Base-by-base conservation (phyloP, 2,888 invertebrate species). In the Schizaphis graminum region DNA sequence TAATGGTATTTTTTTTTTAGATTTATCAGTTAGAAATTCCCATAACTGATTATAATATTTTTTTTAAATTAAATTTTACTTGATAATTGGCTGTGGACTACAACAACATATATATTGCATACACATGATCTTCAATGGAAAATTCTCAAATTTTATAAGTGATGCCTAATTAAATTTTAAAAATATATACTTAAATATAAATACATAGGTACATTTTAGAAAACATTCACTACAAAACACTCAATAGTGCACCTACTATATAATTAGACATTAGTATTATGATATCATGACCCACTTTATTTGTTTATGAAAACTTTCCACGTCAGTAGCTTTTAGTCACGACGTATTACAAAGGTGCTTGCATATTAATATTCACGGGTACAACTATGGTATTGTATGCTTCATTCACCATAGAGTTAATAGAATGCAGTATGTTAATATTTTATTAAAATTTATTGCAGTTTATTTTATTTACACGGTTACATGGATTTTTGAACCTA, bases 241-340 rank as follows among this genome's bases (percentile, higher is more conserved):
- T 57, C 1, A 44, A n/a, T 84, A n/a, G 47, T 85, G 21, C 44
- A 77, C 24, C 21, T 84, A 5, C 41, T 41, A 16, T 53, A 44
- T 53, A 21, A 88, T 88, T 77, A 35, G 77, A 77, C 35, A 77
- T 77, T 77, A 77, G 21, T 77, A 77, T 77, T 47, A 67, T 57
- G 13, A 44, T 89, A 89, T 89, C 44, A 57, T 57, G 67, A 67
- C 49, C 67, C 88, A 28, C 49, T 87, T 61, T 35, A 47, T 35
- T 92, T 92, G 28, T 87, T 47, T 49, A 35, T n/a, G n/a, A 49
- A 67, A 88, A 92, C 61, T 41, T 49, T 53, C 28, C 49, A 67
- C 28, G 67, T 26, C 87, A 56, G 92, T 92, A 88, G 67, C 88
- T 67, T 61, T 61, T 35, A 88, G 87, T 88, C 88, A 92, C 67